phyloP scores from a whole-genome alignment of 2,113 vertebrate genomes.

The Mugil cephalus region DNA sequence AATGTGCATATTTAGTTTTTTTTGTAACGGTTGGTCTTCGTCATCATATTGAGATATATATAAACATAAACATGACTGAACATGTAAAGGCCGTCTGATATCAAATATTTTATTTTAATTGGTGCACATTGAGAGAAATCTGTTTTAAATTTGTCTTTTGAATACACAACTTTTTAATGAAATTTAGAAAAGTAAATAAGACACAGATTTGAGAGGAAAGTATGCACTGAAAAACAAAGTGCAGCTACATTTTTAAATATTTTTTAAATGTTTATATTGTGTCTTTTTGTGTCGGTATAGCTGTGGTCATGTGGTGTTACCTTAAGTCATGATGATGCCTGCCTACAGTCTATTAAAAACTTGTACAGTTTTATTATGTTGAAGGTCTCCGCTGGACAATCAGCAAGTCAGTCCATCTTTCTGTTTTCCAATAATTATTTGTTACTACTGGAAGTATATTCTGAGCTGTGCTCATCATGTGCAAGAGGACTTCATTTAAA shows the following conservation, averaged over 20 bases:
- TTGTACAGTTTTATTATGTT: background rate
- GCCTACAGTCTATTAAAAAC: too few relatives aligned
- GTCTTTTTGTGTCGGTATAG: constrained; percentile 2
- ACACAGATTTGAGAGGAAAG: constrained; percentile 10
- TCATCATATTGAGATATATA: constrained; percentile 12
- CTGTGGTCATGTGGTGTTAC: background rate
- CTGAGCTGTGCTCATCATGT: constrained; percentile 49
- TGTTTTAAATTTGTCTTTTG: constrained; percentile 37
- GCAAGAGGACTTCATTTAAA: background rate
- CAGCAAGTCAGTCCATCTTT: background rate
- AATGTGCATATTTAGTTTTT: constrained; percentile 1
- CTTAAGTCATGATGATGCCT: too few relatives aligned
- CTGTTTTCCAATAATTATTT: background rate
- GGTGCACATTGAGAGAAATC: constrained; percentile 33
- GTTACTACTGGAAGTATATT: constrained; percentile 17
- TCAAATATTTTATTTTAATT: constrained; percentile 36
- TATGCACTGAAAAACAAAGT: constrained; percentile 10
- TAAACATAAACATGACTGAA: constrained; percentile 3
- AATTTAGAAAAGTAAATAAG: constrained; percentile 1
- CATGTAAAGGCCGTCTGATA: constrained; percentile 1
- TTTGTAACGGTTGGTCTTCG: too few relatives aligned
- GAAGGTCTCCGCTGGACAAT: constrained; percentile 2
- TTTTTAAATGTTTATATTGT: background rate
- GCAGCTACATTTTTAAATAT: constrained; percentile 7
- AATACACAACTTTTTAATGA: constrained; percentile 4